Evolutionary conservation across 2,888 invertebrate genomes (phyloP), one percentile per base, ranked within the genome.

Genomic region (Micropterix aruncella): DNA sequence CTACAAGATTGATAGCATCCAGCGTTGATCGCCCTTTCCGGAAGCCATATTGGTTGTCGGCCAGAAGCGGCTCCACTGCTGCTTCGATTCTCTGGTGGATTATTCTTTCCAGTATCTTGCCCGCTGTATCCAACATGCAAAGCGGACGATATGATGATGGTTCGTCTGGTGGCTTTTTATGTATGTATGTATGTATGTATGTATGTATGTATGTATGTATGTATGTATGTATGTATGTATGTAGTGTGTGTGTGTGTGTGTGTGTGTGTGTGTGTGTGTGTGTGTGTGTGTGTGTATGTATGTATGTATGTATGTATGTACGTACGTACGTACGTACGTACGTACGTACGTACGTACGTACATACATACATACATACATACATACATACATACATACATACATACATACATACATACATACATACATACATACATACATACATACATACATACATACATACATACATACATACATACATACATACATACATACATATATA

Each of bases 221-320:
- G 16, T 40, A 40, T 40, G 16, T 40, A 40, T 40, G 16, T 40
- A 40, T 40, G 16, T 40, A 40, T 40, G 16, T 40, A 27, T 27
- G 5, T 12, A 16, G 17, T 40, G 16, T 40, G 17, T 40, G 12
- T 40, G 17, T 40, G 16, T 40, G 17, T 40, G 12, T 40, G 12
- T 40, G 12, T 16, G 16, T 40, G 16, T 40, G 16, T 40, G 17
- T 40, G 17, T 17, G 12, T 42, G 19, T 19, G 19, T 42, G 19
- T 42, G 18, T 42, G 19, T 42, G 19, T 42, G 19, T 42, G 18
- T 42, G 18, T 19, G 19, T 42, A 42, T 42, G 18, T 42, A 42
- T 42, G 19, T 42, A 42, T 42, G 19, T 42, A 42, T 42, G 18
- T 42, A 42, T 42, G 19, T 42, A 42, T 42, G 19, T 42, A 42